These are phyloP conservation scores for Tenualosa ilisha DNA, from an alignment of 2,797 vertebrate species.

Conservation along the genomic window DNA sequence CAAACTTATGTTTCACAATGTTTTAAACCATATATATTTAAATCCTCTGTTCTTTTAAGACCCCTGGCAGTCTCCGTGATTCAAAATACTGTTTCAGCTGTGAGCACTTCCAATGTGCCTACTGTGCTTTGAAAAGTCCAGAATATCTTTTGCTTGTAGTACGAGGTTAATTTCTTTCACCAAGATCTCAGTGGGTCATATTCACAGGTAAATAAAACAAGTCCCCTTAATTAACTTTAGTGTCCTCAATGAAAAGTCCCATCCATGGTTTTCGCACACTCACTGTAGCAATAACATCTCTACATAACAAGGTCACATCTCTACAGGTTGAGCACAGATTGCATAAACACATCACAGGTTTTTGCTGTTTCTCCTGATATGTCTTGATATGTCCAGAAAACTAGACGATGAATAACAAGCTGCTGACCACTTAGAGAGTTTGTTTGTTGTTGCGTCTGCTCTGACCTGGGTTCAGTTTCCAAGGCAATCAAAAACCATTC, in stretches of 20 bases:
- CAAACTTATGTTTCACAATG: not conserved
- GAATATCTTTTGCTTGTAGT: not conserved
- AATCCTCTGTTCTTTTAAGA: not conserved
- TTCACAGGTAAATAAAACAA: constrained; percentile 2
- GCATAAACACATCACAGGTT: not conserved
- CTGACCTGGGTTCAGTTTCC: not conserved
- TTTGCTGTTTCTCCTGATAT: not conserved
- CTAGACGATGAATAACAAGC: not conserved
- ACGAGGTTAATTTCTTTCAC: not conserved
- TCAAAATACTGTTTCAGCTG: not conserved
- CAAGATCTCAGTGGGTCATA: not conserved
- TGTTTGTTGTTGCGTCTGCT: not conserved
- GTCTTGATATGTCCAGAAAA: not conserved
- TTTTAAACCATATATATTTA: not conserved
- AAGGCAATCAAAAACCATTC: not conserved
- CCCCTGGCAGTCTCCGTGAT: not conserved
- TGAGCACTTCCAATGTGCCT: not conserved
- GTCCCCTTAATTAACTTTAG: not conserved
- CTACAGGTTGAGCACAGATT: not conserved
- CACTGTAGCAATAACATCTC: not conserved
- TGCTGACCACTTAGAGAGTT: not conserved
- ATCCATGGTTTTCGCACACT: not conserved
- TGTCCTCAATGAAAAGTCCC: not conserved
- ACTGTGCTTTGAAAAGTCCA: constrained; percentile 1
- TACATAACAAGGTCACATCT: not conserved